Evolutionary conservation across 2,888 invertebrate species (phyloP), one percentile per base, ranked within the genome.

Genomic region (Drosophila pegasa): DNA sequence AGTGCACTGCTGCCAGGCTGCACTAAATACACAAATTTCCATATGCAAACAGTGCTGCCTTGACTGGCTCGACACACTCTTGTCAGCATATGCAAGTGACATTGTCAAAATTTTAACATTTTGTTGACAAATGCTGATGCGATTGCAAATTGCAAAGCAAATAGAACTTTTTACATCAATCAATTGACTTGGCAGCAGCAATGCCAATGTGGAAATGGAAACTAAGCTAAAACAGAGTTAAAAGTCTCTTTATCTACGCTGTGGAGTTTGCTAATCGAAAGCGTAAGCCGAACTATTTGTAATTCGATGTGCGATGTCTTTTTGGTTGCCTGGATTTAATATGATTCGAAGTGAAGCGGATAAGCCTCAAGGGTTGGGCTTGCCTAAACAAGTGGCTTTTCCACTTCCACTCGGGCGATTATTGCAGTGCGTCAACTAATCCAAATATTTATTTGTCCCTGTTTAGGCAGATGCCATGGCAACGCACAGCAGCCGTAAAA

Each of bases 401-500:
- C 20, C 18, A 29, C 38, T 38, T 29, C 6, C 51, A 51, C 16
- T 16, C 6, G 1, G 29, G 38, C 51, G 51, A 3, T 31, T 58
- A 9, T 58, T 59, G 40, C 10, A 9, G 33, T 35, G 20, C 41
- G 41, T 43, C 16, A 25, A 25, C 56, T 37, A 47, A 63, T 56
- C 16, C 43, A 20, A 62, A 56, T 55, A 56, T 56, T 64, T 63
- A 35, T 50, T 29, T 10, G 38, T 9, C n/a, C 12, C 37, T 27
- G 20, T 20, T 20, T 50, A 12, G 27, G 35, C 33, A 20, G 29
- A 12, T 35, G 41, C 29, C 67, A 37, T 50, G 45, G 67, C 57
- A 61, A 61, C 58, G 27, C 50, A 52, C 68, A 68, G 27, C 47
- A 59, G 54, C 38, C 9, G 14, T 12, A 9, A 22, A 38, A 57